Evolutionary conservation across 2,797 vertebrate genomes (phyloP).

Genomic region (Rallus crepitans): DNA sequence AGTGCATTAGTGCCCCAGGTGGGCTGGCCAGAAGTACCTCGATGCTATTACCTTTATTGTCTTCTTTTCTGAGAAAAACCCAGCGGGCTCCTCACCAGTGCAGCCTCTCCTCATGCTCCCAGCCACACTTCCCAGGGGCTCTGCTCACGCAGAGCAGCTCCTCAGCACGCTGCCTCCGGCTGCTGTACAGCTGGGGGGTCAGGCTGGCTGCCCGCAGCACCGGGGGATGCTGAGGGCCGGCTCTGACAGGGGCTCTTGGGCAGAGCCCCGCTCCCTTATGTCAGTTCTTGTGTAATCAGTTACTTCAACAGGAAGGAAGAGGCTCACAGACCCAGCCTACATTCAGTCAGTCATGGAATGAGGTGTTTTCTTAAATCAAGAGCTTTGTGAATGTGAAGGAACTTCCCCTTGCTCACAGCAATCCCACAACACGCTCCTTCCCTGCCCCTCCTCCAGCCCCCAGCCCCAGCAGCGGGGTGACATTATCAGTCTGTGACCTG

Average conservation of each 20-base stretch:
- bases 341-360: fast-evolving
- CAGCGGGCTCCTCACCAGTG: not conserved
- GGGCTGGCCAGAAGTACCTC: not conserved
- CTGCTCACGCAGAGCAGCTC: not conserved
- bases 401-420: not conserved
- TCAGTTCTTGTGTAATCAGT: not conserved
- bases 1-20: not conserved
- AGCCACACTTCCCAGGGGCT: fast-evolving
- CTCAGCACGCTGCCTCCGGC: not conserved
- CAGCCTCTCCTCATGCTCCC: not conserved
- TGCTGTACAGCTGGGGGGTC: fast-evolving
- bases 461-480: fast-evolving
- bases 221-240: fast-evolving
- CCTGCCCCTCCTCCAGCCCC: not conserved
- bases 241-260: fast-evolving
- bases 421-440: fast-evolving
- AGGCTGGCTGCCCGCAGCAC: not conserved
- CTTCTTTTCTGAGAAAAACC: not conserved
- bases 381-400: not conserved
- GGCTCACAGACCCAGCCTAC: not conserved
- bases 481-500: fast-evolving
- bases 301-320: conserved; percentile 59
- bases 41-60: too few species aligned
- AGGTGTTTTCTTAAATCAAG: not conserved
- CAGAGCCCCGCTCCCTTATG: not conserved